Conservation (phyloP, 2,113 vertebrate species). For the Sceloporus tristichus region DNA sequence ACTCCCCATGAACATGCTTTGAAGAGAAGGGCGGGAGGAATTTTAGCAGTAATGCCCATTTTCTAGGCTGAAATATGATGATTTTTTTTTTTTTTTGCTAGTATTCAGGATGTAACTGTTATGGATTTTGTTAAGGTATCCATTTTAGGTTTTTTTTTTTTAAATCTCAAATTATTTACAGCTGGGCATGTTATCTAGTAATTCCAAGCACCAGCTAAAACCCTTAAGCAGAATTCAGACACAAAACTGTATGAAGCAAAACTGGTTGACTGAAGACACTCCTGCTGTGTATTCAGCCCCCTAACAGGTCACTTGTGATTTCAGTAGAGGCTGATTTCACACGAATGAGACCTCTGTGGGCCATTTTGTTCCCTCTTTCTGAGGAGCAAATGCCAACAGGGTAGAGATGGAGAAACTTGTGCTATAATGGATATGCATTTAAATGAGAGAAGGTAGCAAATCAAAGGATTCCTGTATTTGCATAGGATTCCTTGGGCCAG, state of each 20-base stretch:
- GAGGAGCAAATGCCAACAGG: slow-evolving; percentile 58
- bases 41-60: accelerated
- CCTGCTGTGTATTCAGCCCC: background rate
- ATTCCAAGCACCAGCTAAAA: background rate
- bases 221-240: slow-evolving; percentile 16
- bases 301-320: slow-evolving; percentile 44
- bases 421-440: slow-evolving; percentile 68
- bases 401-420: slow-evolving; percentile 65
- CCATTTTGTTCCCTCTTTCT: slow-evolving; percentile 65
- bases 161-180: background rate
- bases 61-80: background rate
- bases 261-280: background rate
- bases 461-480: slow-evolving; percentile 45
- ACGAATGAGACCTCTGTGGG: slow-evolving; percentile 53
- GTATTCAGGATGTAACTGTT: background rate
- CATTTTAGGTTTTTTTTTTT: background rate
- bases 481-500: slow-evolving; percentile 49
- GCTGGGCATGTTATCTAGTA: background rate
- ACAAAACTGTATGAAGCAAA: background rate
- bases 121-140: background rate
- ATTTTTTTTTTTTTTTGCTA: background rate
- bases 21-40: slow-evolving; percentile 2
- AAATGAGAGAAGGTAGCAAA: slow-evolving; percentile 55
- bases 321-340: slow-evolving; percentile 57
- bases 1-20: background rate